Percentiles rank a stretch among this genome's conserved stretches.
These are phyloP conservation scores for Buphagus erythrorhynchus DNA, from an alignment of 2,797 vertebrate species.

Conservation along the genomic window DNA sequence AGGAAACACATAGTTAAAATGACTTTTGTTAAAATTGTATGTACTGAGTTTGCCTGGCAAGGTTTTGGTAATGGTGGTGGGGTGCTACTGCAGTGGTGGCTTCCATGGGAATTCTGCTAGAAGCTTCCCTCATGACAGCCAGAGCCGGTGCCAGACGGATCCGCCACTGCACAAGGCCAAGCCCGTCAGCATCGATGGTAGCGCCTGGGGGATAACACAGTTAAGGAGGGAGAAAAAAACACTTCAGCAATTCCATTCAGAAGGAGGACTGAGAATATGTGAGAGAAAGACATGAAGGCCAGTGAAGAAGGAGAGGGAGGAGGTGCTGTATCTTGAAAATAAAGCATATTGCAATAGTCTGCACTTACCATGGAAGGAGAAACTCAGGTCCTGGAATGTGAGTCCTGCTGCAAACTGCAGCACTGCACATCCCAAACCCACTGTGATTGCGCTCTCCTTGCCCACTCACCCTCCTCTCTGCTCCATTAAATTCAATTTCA, in stretches of 20 bases:
- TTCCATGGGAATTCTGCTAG: neutral
- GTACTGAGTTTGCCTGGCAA: neutral
- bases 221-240: fast-evolving
- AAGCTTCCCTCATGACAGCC: neutral
- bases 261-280: neutral
- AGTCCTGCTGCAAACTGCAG: neutral
- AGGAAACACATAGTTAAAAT: neutral
- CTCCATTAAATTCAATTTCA: neutral
- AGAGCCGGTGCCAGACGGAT: fast-evolving
- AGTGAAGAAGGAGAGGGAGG: neutral
- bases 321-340: neutral
- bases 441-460: neutral
- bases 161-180: neutral
- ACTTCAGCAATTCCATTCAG: neutral
- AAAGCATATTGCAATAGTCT: neutral
- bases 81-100: fast-evolving
- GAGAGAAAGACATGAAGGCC: neutral
- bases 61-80: fast-evolving
- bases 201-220: fast-evolving
- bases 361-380: neutral
- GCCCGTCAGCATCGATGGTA: fast-evolving
- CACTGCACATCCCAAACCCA: fast-evolving
- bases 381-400: neutral
- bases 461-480: neutral
- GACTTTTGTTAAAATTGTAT: neutral